Conservation (phyloP, 1,140 invertebrate species). For the Bactericera cockerelli region DNA sequence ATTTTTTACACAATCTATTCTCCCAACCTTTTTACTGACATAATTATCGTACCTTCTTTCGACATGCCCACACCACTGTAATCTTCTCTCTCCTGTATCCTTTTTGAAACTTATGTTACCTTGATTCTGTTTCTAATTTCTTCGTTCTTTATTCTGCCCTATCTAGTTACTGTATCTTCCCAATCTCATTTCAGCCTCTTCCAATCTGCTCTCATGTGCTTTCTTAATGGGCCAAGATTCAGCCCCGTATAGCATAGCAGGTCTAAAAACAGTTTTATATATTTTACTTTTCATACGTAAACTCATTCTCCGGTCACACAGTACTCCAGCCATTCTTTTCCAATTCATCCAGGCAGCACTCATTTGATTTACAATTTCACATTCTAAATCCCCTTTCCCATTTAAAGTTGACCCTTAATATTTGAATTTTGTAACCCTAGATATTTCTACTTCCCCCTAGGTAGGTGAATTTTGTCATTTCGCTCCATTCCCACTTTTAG, state of each 20-base stretch:
- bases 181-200: constrained; percentile 10
- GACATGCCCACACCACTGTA: constrained; percentile 3
- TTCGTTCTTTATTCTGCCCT: constrained; percentile 8
- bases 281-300: not conserved
- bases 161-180: not conserved
- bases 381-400: not conserved
- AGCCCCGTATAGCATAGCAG: not conserved
- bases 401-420: constrained; percentile 6
- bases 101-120: not conserved
- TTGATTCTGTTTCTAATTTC: constrained; percentile 1
- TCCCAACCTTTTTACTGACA: not conserved
- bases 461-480: not conserved
- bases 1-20: too few species aligned
- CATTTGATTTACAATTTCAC: constrained; percentile 1
- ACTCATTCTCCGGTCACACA: not conserved
- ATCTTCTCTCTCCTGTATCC: not conserved
- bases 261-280: not conserved
- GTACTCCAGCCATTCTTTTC: constrained; percentile 10
- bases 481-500: not conserved
- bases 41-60: not conserved
- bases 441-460: not conserved
- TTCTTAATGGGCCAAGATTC: constrained; percentile 6
- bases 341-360: constrained; percentile 10
- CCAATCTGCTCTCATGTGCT: not conserved
- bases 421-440: not conserved